phyloP scores from a whole-genome alignment of 1,140 invertebrate species.

The Micrasema minimum region DNA sequence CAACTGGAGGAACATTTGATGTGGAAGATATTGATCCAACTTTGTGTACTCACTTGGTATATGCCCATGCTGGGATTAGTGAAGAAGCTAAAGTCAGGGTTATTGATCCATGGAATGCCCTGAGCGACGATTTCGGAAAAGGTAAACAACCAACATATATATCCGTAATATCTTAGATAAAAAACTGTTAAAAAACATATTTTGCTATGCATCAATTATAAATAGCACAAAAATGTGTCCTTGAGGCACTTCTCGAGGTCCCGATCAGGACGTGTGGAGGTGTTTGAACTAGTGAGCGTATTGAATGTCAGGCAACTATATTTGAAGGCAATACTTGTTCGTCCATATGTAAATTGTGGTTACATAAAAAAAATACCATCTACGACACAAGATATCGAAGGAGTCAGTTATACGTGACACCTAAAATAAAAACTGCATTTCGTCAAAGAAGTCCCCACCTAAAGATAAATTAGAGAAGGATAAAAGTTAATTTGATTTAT shows the following conservation, averaged over 20 bases:
- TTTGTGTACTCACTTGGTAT: constrained; percentile 80
- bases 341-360: not conserved
- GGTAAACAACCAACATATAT: constrained; percentile 49
- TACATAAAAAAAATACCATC: too few relatives aligned
- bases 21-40: constrained; percentile 75
- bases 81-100: constrained; percentile 63
- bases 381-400: too few relatives aligned
- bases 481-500: too few relatives aligned
- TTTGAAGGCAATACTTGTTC: not conserved
- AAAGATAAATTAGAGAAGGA: too few relatives aligned
- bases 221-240: too few relatives aligned
- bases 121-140: constrained; percentile 64
- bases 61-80: constrained; percentile 75
- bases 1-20: constrained; percentile 72
- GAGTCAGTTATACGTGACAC: too few relatives aligned
- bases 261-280: not conserved
- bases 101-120: constrained; percentile 74
- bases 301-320: too few relatives aligned
- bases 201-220: too few relatives aligned
- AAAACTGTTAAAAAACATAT: not conserved
- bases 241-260: not conserved
- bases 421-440: too few relatives aligned
- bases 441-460: not conserved
- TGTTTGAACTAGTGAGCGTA: not conserved
- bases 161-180: not conserved